Percentiles rank a stretch among this genome's conserved stretches.
phyloP scores from a whole-genome alignment of 1,140 invertebrate genomes.

The Heliconius congener region DNA sequence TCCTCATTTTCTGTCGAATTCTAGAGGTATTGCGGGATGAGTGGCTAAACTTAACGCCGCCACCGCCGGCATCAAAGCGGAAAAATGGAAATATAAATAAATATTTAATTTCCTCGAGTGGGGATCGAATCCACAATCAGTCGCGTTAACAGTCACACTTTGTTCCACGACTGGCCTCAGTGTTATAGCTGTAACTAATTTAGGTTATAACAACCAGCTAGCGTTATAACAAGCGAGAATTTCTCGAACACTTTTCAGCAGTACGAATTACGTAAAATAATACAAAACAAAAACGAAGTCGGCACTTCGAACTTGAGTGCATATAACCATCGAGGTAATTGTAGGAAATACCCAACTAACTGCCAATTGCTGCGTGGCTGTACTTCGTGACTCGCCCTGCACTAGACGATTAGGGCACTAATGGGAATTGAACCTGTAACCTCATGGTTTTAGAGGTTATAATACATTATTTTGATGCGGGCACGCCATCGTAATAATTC shows the following conservation, averaged over 20 bases:
- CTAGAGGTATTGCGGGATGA: too few relatives aligned
- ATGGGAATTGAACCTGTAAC: conserved; percentile 23
- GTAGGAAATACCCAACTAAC: conserved; percentile 34
- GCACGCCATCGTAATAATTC: conserved; percentile 10
- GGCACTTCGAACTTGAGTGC: conserved; percentile 1
- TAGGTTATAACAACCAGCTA: not conserved
- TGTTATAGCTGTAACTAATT: not conserved
- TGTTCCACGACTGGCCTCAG: too few relatives aligned
- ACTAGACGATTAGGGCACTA: conserved; percentile 8
- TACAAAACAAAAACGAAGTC: conserved; percentile 9
- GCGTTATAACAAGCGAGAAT: not conserved
- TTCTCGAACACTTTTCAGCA: not conserved
- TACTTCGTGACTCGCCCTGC: conserved; percentile 33
- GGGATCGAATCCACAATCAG: too few relatives aligned
- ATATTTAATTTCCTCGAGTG: too few relatives aligned
- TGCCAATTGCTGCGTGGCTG: conserved; percentile 23
- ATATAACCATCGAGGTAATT: conserved; percentile 30
- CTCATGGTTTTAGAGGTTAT: conserved; percentile 3
- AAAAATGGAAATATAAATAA: too few relatives aligned
- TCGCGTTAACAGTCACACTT: too few relatives aligned
- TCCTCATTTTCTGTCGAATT: too few relatives aligned
- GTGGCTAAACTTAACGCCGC: too few relatives aligned
- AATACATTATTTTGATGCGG: not conserved
- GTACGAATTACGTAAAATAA: not conserved
- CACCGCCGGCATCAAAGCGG: too few relatives aligned